Conservation (phyloP, 2,888 invertebrate genomes). For the Ennomos fuscantarius region DNA sequence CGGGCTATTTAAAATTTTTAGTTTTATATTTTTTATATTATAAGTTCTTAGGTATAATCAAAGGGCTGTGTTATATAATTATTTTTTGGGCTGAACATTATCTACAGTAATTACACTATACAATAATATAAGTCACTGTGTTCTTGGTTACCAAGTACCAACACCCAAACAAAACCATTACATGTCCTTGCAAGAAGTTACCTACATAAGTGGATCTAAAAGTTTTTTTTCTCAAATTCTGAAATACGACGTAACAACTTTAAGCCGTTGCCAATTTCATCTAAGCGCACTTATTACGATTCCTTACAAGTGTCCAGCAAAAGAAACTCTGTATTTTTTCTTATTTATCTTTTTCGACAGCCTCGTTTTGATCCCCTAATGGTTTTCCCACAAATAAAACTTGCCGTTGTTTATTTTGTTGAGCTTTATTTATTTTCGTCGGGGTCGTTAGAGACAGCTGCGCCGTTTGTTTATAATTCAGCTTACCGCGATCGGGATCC, state of each 20-base stretch:
- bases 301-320: slow-evolving; percentile 48
- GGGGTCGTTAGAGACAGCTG: slow-evolving; percentile 71
- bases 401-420: slow-evolving; percentile 70
- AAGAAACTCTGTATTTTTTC: slow-evolving; percentile 52
- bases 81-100: no score
- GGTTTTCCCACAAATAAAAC: slow-evolving; percentile 76
- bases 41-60: no score
- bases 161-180: no score
- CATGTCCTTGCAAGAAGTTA: no score
- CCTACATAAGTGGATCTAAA: background rate
- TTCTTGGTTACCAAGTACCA: no score
- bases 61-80: no score
- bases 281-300: slow-evolving; percentile 39
- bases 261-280: slow-evolving; percentile 34
- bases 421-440: slow-evolving; percentile 71
- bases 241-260: slow-evolving; percentile 33
- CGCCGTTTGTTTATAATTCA: slow-evolving; percentile 68
- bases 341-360: slow-evolving; percentile 64
- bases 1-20: no score
- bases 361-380: slow-evolving; percentile 70
- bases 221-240: slow-evolving; percentile 22
- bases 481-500: slow-evolving; percentile 64
- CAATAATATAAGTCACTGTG: no score
- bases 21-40: no score
- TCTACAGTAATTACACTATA: no score